Evolutionary conservation across 92 coral and sea anemone genomes (phyloP).

Genomic region (Pocillopora grandis): DNA sequence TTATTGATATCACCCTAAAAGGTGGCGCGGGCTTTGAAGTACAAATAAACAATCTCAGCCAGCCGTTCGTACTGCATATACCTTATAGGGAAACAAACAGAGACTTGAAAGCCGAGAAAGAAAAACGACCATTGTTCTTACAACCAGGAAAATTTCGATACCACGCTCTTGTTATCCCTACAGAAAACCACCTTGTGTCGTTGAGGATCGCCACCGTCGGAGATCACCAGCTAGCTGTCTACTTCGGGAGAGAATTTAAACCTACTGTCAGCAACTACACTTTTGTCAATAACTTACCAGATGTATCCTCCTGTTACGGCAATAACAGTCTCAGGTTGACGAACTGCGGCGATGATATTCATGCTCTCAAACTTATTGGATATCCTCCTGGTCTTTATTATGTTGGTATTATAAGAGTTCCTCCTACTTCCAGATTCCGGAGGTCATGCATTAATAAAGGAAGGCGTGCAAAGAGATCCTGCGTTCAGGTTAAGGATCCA

Average conservation of each 20-base stretch:
- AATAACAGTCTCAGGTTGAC: background rate
- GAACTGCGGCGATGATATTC: slow-evolving; percentile 20
- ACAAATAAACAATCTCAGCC: slow-evolving; percentile 34
- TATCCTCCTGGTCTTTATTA: slow-evolving; percentile 23
- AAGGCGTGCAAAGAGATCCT: slow-evolving; percentile 44
- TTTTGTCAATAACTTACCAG: slow-evolving; percentile 23
- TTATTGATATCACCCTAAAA: slow-evolving; percentile 65
- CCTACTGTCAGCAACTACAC: slow-evolving; percentile 45
- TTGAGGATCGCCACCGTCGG: slow-evolving; percentile 17
- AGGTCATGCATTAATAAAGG: slow-evolving; percentile 1
- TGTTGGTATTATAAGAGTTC: slow-evolving; percentile 7
- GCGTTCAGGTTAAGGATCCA: slow-evolving; percentile 73
- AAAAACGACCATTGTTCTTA: slow-evolving; percentile 39
- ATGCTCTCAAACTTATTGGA: slow-evolving; percentile 6
- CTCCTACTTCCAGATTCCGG: slow-evolving; percentile 9
- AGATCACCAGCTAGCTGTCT: slow-evolving; percentile 13
- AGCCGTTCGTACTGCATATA: slow-evolving; percentile 46
- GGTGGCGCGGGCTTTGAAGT: slow-evolving; percentile 35
- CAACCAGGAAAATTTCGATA: slow-evolving; percentile 34
- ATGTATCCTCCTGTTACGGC: slow-evolving; percentile 34
- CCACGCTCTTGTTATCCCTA: slow-evolving; percentile 47
- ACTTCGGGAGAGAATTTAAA: slow-evolving; percentile 38
- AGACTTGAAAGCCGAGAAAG: background rate
- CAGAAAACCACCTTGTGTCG: slow-evolving; percentile 17
- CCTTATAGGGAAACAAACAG: slow-evolving; percentile 28